Evolutionary conservation across 1,140 invertebrate species (phyloP).

Genomic region (Aphis gossypii): DNA sequence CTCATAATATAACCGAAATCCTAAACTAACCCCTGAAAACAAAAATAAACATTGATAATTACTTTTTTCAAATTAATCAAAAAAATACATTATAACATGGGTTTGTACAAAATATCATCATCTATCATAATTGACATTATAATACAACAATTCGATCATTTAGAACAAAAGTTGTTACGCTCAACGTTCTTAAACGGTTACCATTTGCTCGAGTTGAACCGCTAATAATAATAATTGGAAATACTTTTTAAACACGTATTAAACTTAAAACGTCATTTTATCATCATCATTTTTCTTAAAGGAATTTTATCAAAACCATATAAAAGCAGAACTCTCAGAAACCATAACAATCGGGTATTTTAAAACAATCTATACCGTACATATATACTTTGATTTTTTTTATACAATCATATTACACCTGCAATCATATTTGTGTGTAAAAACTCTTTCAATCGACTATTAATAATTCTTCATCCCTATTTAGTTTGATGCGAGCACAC

Average conservation of each 20-base stretch:
- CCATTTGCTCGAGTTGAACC: neutral
- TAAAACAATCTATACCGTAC: too few species aligned
- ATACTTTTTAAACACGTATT: neutral
- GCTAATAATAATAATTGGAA: neutral
- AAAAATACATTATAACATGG: neutral
- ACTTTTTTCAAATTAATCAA: neutral
- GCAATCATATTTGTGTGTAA: neutral
- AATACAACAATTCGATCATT: neutral
- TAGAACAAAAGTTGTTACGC: too few species aligned
- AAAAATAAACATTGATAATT: neutral
- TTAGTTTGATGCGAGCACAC: neutral
- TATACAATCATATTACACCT: too few species aligned
- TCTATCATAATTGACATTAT: neutral
- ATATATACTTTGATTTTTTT: too few species aligned
- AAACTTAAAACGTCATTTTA: neutral
- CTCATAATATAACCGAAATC: neutral
- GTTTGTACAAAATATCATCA: neutral
- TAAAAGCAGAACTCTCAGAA: too few species aligned
- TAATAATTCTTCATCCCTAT: neutral
- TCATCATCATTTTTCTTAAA: too few species aligned
- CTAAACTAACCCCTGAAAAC: neutral
- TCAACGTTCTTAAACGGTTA: neutral
- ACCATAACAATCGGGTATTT: too few species aligned
- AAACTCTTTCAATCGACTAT: neutral
- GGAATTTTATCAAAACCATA: too few species aligned